Conservation (phyloP, 2,888 invertebrate genomes). For the Mantis religiosa region DNA sequence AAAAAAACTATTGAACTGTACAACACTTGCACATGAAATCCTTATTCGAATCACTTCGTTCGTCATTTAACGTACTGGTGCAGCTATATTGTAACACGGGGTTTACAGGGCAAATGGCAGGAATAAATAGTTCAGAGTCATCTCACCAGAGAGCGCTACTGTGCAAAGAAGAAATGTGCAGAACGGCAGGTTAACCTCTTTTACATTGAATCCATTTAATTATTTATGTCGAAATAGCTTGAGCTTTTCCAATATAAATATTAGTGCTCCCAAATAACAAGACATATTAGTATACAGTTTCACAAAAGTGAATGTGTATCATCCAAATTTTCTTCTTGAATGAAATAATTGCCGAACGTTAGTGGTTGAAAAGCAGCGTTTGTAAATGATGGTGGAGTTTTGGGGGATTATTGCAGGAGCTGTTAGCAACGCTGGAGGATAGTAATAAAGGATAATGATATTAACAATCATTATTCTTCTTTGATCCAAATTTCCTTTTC, state of each 20-base stretch:
- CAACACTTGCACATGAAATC: too few species aligned
- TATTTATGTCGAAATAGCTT: not conserved
- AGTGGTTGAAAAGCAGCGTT: not conserved
- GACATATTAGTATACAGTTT: not conserved
- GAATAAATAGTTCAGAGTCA: not conserved
- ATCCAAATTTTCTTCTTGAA: not conserved
- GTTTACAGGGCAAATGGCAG: not conserved
- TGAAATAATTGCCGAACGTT: not conserved
- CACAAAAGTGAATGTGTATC: not conserved
- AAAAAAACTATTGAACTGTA: too few species aligned
- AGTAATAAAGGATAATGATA: too few species aligned
- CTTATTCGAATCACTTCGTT: not conserved
- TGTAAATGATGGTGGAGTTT: too few species aligned
- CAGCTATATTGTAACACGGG: not conserved
- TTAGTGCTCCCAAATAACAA: not conserved
- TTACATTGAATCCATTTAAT: not conserved
- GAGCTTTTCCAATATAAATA: not conserved
- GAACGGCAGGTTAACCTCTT: not conserved
- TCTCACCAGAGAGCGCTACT: not conserved
- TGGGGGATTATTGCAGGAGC: too few species aligned
- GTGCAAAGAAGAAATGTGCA: not conserved
- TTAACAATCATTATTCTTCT: too few species aligned
- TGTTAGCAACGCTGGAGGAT: too few species aligned
- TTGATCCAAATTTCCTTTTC: too few species aligned
- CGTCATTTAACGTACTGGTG: too few species aligned